Evolutionary conservation across 1,140 invertebrate species (phyloP), one percentile per base, ranked within the genome.

Genomic region (Monomorium pharaonis): DNA sequence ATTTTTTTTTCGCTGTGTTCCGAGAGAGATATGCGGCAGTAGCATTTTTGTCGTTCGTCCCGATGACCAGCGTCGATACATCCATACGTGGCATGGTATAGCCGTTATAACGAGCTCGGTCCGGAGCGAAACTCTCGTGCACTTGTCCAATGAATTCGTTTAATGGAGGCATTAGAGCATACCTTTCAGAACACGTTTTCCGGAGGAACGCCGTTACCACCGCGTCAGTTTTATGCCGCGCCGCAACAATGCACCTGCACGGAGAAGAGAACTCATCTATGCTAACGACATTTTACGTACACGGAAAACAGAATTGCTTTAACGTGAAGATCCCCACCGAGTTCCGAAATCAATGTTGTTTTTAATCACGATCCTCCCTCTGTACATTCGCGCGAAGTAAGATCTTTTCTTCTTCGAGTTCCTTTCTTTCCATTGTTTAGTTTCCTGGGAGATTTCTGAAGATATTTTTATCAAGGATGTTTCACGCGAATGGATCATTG

Each of bases 151-250:
- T 81, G 76, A 76, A 85, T 89, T 89, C 75, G 24, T 56, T 87
- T 87, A 87, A 90, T 87, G 87, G 70, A 74, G 12, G 80, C 80
- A 80, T 85, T 89, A 63, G 56, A 60, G 85, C 74, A 69, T 85
- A 65, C 62, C 49, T 86, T 76, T 85, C 75, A 69, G 74, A 76
- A 69, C 60, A 62, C 60, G 74, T 90, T 85, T 89, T 65, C 30
- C 77, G 62, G 44, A 65, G 84, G 51, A 86, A 78, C 87, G 51
- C 72, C 30, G 75, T 76, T 86, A 88, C 49, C 21, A 69, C 24
- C 58, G 60, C 21, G 37, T 14, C 54, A 33, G 80, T 87, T 85
- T 87, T 85, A 78, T 60, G n/a, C 27, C 30, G 51, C 9, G 21
- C 69, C 75, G 77, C 72, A 86, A 90, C 85, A 89, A 89, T 84